Base-by-base conservation (phyloP, 1,140 invertebrate genomes). In the Heliconius melpomene region DNA sequence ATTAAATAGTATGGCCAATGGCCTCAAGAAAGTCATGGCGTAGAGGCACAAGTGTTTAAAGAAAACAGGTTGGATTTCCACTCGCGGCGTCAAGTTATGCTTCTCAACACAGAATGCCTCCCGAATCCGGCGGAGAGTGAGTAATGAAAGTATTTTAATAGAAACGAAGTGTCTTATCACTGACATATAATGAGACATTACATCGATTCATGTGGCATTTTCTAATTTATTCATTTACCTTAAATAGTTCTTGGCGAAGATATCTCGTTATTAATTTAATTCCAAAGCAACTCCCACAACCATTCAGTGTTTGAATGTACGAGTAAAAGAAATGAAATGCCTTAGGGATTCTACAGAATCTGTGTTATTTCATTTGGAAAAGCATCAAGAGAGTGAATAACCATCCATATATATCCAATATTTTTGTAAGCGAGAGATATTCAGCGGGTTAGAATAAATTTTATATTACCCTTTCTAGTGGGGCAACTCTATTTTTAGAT, bases 321-420 rank as follows among this genome's bases (percentile, higher is more conserved):
- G 29, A 29, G 29, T 72, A 72, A 36, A 32, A 72, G 32, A 72
- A 72, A 72, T 38, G 11, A 3, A 36, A 57, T 36, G 46, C 74
- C 46, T 75, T 57, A 57, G 74, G 32, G 52, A 75, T 75, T 75
- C 32, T 20, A 26, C 40, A 29, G 74, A 75, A 75, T 75, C 40
- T 29, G 23, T 75, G 54, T 36, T 75, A 75, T 75, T 75, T 75
- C 74, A 75, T 75, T 75, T 75, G 74, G 74, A 75, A 75, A 29
- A 46, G 74, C 46, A 75, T 54, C 74, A 57, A n/a, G 74, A 75
- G 52, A 75, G 46, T 57, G 74, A 75, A 75, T 75, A 75, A 57
- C 74, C 7, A 75, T 75, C 74, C 7, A 75, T 75, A 32, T 57
- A 32, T 36, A 75, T 75, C 46, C 74, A 54, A 57, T 75, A 72